Base-by-base conservation (phyloP, 2,888 invertebrate genomes). In the Parasteatoda lunata region DNA sequence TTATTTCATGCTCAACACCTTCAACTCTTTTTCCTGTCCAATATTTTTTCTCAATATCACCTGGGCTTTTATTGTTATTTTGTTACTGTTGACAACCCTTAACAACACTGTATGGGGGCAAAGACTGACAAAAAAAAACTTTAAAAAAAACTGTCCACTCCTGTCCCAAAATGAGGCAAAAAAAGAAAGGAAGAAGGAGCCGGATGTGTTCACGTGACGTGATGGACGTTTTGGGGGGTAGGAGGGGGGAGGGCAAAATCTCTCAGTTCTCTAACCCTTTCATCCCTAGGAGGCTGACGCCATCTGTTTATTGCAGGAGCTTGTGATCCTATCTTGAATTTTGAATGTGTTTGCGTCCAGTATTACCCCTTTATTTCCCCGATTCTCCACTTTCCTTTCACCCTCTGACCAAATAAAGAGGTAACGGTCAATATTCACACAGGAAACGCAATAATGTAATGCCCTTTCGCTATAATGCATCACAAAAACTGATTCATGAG, bases 361-460 rank as follows among this genome's bases (percentile, higher is more conserved):
- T 9, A 59, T 59, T 59, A 59, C 9, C 59, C 59, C 59, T 59
- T 59, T n/a, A 59, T 9, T 30, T 59, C 59, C 59, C 59, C 59
- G n/a, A n/a, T 59, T n/a, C 8, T 59, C 59, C 59, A 59, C 59
- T 59, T 59, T 59, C 59, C n/a, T 59, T 59, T 59, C 59, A 59
- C 59, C 59, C 59, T 9, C 59, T 59, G 59, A 59, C 59, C 59
- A 59, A 59, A 59, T 59, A 59, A 59, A 59, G 59, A 59, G 59
- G 59, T 59, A 59, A 59, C 59, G 59, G 59, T 59, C 59, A 59
- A 59, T 59, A 59, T 13, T 59, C 54, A 59, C 3, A 59, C 11
- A 59, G 59, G 59, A 59, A 59, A 5, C 59, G 9, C 9, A 13
- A 59, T 59, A 13, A 4, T 59, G n/a, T 59, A n/a, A 59, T 59